Conservation (phyloP, 2,113 vertebrate species). For the Pampusana beccarii region DNA sequence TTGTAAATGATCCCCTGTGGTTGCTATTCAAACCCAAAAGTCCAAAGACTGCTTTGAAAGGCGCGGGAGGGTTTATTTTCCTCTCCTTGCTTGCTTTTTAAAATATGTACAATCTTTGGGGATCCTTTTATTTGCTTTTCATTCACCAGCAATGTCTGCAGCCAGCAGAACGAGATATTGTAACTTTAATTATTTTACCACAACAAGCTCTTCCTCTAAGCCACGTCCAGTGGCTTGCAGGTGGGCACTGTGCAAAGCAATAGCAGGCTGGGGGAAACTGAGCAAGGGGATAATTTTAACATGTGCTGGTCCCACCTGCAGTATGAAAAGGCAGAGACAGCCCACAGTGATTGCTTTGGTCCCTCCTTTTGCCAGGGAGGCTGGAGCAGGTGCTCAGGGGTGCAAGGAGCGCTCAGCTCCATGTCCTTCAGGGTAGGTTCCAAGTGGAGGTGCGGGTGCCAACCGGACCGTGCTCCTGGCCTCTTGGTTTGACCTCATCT, state of each 20-base stretch:
- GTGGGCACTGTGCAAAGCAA: rapidly evolving
- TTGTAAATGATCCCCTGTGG: background rate
- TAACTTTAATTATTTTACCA: background rate
- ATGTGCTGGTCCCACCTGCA: background rate
- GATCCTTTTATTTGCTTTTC: background rate
- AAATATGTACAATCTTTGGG: background rate
- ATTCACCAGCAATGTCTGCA: background rate
- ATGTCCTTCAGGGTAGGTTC: no score
- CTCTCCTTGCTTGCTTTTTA: background rate
- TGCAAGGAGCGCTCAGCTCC: background rate
- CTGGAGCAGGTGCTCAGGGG: background rate
- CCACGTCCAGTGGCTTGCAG: background rate
- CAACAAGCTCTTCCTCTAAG: background rate
- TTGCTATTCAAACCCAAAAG: background rate
- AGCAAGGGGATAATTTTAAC: background rate
- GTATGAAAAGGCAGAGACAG: background rate
- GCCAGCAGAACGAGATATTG: background rate
- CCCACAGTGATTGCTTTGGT: rapidly evolving
- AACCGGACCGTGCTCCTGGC: background rate
- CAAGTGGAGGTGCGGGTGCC: background rate
- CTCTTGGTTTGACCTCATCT: background rate
- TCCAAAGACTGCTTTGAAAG: background rate
- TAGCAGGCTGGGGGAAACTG: background rate
- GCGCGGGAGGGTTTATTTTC: background rate
- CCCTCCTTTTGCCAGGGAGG: background rate